Evolutionary conservation across 2,888 invertebrate species (phyloP), one percentile per base, ranked within the genome.

Genomic region (Colostygia pectinataria): DNA sequence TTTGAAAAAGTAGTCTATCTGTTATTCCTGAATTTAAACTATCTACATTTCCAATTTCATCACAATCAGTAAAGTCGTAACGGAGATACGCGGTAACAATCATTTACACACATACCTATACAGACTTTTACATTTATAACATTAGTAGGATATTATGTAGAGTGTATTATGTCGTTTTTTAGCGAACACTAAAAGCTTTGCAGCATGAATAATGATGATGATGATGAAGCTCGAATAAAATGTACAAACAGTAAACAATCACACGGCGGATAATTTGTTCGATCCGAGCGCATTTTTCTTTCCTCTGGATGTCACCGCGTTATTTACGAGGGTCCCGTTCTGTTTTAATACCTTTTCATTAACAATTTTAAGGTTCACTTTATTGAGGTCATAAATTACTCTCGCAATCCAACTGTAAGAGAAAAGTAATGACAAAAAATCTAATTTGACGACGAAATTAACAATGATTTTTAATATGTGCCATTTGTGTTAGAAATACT

Each of bases 301-400:
- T 77, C 73, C 74, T 66, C 71, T 59, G 18, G 66, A 76, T 87
- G 89, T 89, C 89, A 85, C 89, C 83, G 77, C 27, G 74, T 85
- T 75, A 90, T 90, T 89, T 90, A 90, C 81, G 84, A 84, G 81
- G 81, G 85, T 69, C 59, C 77, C 77, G 72, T 71, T 77, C 77
- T 79, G 80, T 83, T 88, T 89, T 90, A 89, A 90, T 90, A 83
- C 86, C 86, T 82, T 90, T 90, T 88, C 89, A 90, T 90, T 90
- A 88, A 89, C 89, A 89, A 90, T 90, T 89, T 90, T 89, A 90
- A 90, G 89, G 89, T 87, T 76, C 84, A 83, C 75, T 90, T 90
- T 90, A 90, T 90, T 88, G 88, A 78, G 78, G 81, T 79, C 87
- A 85, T 90, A 90, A 90, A 90, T 90, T 83, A 89, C 85, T 79